A percentile compares a stretch with the other conserved stretches of the same genome.
Conservation (phyloP, 2,888 invertebrate genomes). For the Syritta pipiens region DNA sequence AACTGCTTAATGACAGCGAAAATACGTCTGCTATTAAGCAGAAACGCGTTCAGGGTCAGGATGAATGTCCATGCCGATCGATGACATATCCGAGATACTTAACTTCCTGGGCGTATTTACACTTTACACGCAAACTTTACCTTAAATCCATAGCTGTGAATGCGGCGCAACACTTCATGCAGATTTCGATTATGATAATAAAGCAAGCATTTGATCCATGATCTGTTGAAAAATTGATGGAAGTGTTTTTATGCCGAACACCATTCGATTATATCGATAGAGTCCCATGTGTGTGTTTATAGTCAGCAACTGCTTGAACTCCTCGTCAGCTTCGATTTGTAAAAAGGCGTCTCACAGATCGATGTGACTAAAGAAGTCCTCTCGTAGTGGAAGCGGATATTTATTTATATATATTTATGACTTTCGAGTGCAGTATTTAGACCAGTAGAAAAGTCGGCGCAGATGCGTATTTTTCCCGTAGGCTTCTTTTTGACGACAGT, state of each 20-base stretch:
- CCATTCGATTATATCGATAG: constrained; percentile 34
- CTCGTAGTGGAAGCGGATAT: constrained; percentile 63
- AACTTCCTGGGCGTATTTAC: constrained; percentile 34
- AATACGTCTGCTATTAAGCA: no score
- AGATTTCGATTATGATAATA: constrained; percentile 46
- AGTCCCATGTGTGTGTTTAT: constrained; percentile 38
- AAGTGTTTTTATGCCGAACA: constrained; percentile 54
- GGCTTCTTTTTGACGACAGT: constrained; percentile 65
- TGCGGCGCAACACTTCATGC: constrained; percentile 31
- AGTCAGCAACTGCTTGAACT: constrained; percentile 46
- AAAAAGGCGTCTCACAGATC: constrained; percentile 65
- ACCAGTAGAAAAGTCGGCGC: constrained; percentile 67
- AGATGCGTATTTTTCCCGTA: constrained; percentile 60
- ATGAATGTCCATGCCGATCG: constrained; percentile 48
- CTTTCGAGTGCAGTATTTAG: constrained; percentile 55
- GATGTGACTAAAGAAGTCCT: constrained; percentile 57
- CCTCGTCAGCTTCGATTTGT: constrained; percentile 64
- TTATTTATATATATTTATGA: no score
- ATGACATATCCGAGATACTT: constrained; percentile 56
- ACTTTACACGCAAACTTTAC: constrained; percentile 44
- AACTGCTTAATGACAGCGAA: no score
- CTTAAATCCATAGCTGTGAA: constrained; percentile 51
- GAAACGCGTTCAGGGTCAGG: constrained; percentile 49
- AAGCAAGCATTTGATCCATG: constrained; percentile 53
- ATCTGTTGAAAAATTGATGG: constrained; percentile 50